phyloP scores from a whole-genome alignment of 2,888 invertebrate species.

The Thalpophila matura region DNA sequence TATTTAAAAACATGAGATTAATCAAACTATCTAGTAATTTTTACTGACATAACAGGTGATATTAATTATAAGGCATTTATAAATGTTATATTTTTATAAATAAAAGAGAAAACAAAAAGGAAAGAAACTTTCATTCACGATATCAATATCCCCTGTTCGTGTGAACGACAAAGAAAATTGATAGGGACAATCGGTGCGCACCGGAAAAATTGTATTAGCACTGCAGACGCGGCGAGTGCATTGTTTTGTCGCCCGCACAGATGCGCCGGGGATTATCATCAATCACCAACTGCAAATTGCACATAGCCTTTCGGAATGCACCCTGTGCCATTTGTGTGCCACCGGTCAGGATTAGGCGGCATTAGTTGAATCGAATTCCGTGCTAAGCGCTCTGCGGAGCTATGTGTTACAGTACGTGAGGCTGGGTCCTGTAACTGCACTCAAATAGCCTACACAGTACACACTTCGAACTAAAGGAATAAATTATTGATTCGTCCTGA shows the following conservation, averaged over 20 bases:
- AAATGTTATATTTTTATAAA: no score
- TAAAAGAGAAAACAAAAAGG: constrained; percentile 3
- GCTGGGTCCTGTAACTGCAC: constrained; percentile 69
- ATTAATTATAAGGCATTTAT: no score
- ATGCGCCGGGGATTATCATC: constrained; percentile 85
- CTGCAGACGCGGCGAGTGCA: constrained; percentile 59
- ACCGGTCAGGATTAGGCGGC: constrained; percentile 86
- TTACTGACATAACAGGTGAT: no score
- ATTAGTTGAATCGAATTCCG: constrained; percentile 90
- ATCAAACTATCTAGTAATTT: no score
- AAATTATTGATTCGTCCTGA: constrained; percentile 71
- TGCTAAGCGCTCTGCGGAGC: constrained; percentile 86
- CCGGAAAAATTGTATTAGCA: constrained; percentile 69
- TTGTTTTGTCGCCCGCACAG: constrained; percentile 78
- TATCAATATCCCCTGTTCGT: constrained; percentile 21
- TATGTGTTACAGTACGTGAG: constrained; percentile 79
- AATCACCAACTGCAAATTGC: constrained; percentile 87
- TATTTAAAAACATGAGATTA: no score
- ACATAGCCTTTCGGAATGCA: constrained; percentile 85
- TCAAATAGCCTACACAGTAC: constrained; percentile 65
- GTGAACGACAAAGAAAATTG: constrained; percentile 50
- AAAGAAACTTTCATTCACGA: constrained; percentile 5
- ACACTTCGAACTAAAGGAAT: constrained; percentile 60
- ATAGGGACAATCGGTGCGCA: constrained; percentile 48
- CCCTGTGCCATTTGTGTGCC: constrained; percentile 83